Evolutionary conservation across 2,888 invertebrate genomes (phyloP).

Genomic region (Axea sp.): DNA sequence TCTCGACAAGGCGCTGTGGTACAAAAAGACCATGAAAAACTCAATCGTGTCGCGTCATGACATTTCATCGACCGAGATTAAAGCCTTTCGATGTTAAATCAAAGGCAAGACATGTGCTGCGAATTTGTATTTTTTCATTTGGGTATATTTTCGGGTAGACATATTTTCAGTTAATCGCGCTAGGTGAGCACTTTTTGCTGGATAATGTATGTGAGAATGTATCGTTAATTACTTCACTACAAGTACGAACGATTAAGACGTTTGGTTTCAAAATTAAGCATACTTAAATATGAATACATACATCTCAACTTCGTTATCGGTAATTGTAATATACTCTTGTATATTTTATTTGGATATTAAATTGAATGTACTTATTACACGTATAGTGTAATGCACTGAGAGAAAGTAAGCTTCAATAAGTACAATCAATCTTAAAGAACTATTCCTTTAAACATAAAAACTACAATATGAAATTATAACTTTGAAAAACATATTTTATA

Average conservation of each 20-base stretch:
- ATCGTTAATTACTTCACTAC: constrained; percentile 18
- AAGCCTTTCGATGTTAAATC: constrained; percentile 50
- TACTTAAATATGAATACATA: not conserved
- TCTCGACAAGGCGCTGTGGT: constrained; percentile 56
- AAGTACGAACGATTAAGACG: constrained; percentile 17
- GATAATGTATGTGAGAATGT: constrained; percentile 28
- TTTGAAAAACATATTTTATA: no score
- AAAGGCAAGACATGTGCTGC: constrained; percentile 53
- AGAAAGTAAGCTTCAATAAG: no score
- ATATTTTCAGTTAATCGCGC: constrained; percentile 9
- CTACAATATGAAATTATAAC: no score
- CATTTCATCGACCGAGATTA: constrained; percentile 52
- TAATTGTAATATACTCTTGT: no score
- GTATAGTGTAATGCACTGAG: no score
- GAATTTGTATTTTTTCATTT: constrained; percentile 43
- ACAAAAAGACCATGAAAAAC: constrained; percentile 50
- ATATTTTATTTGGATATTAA: no score
- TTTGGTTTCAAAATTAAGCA: constrained; percentile 3
- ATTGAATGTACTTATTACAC: no score
- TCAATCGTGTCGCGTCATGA: constrained; percentile 46
- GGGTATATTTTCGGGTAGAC: constrained; percentile 21
- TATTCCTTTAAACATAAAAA: no score
- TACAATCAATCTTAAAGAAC: no score
- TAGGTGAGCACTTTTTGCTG: constrained; percentile 30
- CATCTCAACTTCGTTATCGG: no score